Conservation (phyloP, 2,113 vertebrate genomes). For the Hydrolagus affinis region DNA sequence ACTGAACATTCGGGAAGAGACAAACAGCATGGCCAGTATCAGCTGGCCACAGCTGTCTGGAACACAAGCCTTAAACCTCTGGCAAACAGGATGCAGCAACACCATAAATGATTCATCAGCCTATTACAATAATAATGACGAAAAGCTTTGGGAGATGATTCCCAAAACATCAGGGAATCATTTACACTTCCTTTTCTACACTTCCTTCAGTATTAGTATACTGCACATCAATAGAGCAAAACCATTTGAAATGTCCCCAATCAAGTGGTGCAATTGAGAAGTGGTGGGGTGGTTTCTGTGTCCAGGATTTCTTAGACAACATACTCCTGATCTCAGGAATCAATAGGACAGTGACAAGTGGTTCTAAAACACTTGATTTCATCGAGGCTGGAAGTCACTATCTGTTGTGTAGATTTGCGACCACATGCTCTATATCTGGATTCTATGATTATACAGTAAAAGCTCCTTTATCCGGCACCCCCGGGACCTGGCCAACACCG, state of each 20-base stretch:
- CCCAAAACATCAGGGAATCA: neutral
- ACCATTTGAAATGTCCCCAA: neutral
- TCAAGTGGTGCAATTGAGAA: too few relatives aligned
- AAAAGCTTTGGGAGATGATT: neutral
- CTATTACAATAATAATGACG: slow-evolving; percentile 1
- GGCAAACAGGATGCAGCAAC: slow-evolving; percentile 14
- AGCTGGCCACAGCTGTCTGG: slow-evolving; percentile 24
- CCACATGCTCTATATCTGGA: too few relatives aligned
- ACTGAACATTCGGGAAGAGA: neutral
- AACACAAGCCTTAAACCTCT: neutral
- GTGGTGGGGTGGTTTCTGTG: too few relatives aligned
- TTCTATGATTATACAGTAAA: too few relatives aligned
- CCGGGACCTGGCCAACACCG: too few relatives aligned
- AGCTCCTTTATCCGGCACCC: too few relatives aligned
- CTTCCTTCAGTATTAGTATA: neutral
- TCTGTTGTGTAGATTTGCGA: too few relatives aligned
- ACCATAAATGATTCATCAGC: slow-evolving; percentile 13
- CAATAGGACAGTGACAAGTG: too few relatives aligned
- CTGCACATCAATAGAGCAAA: neutral
- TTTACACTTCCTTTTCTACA: neutral
- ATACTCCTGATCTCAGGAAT: too few relatives aligned
- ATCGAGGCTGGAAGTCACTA: too few relatives aligned
- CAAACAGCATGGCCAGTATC: neutral
- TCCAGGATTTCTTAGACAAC: too few relatives aligned
- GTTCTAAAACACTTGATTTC: too few relatives aligned